A percentile compares a stretch with the other conserved stretches of the same genome.
These are phyloP conservation scores for Macrophya annulata DNA, from an alignment of 2,888 invertebrate genomes.

Conservation along the genomic window DNA sequence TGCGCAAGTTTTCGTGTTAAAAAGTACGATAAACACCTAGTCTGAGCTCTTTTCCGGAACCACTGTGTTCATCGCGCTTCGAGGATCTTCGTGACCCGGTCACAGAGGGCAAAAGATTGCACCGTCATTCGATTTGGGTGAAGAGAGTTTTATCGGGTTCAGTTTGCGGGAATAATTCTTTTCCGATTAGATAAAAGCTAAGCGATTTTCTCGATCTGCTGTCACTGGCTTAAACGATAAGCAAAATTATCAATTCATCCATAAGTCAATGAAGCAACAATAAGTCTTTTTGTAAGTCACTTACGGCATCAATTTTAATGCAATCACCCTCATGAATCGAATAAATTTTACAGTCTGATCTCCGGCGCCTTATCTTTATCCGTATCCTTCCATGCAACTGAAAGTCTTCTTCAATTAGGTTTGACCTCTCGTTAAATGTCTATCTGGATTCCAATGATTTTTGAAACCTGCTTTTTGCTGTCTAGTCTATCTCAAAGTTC, in stretches of 20 bases:
- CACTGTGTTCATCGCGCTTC: conserved; percentile 67
- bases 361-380: too few relatives aligned
- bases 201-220: conserved; percentile 57
- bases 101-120: conserved; percentile 64
- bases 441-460: conserved; percentile 71
- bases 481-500: conserved; percentile 69
- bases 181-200: conserved; percentile 59
- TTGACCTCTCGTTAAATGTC: conserved; percentile 52
- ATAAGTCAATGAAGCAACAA: too few relatives aligned
- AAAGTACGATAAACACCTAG: conserved; percentile 67
- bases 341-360: too few relatives aligned
- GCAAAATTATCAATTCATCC: too few relatives aligned
- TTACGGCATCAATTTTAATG: too few relatives aligned
- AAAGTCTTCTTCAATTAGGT: too few relatives aligned
- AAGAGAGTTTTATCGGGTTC: too few relatives aligned
- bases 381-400: too few relatives aligned
- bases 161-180: too few relatives aligned
- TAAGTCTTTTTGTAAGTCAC: too few relatives aligned
- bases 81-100: conserved; percentile 64
- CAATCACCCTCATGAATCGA: too few relatives aligned
- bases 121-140: conserved; percentile 67
- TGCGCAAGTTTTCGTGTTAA: conserved; percentile 66
- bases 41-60: conserved; percentile 66
- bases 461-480: conserved; percentile 59
- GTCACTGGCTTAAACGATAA: too few relatives aligned